A percentile compares a stretch with the other conserved stretches of the same genome.
These are phyloP conservation scores for Telenomus remus DNA, from an alignment of 1,140 invertebrate species.

Conservation along the genomic window DNA sequence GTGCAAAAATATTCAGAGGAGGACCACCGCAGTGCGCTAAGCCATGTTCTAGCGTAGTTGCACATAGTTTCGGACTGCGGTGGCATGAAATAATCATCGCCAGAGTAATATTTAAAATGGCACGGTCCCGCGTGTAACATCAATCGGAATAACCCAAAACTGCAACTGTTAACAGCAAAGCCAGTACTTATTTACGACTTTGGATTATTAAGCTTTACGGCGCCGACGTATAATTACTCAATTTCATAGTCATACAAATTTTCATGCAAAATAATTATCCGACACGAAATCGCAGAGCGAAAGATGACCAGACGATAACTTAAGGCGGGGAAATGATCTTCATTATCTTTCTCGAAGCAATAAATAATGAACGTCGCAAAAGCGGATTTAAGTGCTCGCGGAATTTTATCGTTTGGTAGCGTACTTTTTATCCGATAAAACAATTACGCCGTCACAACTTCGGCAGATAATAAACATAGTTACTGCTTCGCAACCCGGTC, in stretches of 20 bases:
- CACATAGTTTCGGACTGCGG: conserved; percentile 57
- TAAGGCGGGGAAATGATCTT: too few species aligned
- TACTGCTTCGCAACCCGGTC: conserved; percentile 12
- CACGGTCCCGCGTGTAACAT: conserved; percentile 67
- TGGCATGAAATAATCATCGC: conserved; percentile 69
- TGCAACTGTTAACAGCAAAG: conserved; percentile 19
- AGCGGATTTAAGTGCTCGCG: conserved; percentile 5
- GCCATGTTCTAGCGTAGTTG: conserved; percentile 31
- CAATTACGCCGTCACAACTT: conserved; percentile 30
- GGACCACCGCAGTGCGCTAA: conserved; percentile 56
- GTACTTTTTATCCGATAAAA: conserved; percentile 32
- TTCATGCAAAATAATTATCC: too few species aligned
- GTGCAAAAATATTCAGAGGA: conserved; percentile 35
- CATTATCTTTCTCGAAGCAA: conserved; percentile 11
- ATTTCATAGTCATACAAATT: too few species aligned
- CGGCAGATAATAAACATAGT: conserved; percentile 24
- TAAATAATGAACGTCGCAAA: conserved; percentile 16
- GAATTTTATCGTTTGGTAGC: conserved; percentile 7
- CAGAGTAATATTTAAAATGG: conserved; percentile 69
- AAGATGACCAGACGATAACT: too few species aligned
- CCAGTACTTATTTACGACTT: conserved; percentile 24
- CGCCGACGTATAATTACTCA: too few species aligned
- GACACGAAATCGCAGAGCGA: too few species aligned
- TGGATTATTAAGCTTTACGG: too few species aligned
- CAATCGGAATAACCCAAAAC: conserved; percentile 69